phyloP scores from a whole-genome alignment of 2,113 vertebrate genomes.

The Arenaria interpres region DNA sequence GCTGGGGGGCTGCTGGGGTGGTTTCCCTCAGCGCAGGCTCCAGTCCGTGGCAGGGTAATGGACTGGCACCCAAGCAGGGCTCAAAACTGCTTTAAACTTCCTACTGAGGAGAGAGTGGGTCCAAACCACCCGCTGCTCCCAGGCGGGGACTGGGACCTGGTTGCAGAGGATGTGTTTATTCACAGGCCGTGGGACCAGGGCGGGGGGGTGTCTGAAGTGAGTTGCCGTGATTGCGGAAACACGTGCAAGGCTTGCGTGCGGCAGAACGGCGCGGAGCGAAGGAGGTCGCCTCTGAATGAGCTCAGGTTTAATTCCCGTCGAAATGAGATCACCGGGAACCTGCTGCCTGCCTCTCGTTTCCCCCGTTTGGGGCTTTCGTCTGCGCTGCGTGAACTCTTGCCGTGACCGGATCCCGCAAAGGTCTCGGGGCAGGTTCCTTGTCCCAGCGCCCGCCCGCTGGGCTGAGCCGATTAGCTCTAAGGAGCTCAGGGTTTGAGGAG shows the following conservation, averaged over 20 bases:
- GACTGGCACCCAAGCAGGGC: neutral
- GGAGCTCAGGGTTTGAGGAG: neutral
- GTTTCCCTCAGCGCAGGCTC: no score
- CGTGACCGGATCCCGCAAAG: neutral
- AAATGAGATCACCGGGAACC: neutral
- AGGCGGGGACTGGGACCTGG: rapidly evolving
- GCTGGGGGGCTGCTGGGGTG: neutral
- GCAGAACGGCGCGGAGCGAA: neutral
- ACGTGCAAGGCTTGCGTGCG: rapidly evolving
- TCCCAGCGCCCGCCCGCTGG: neutral
- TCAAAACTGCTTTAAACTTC: neutral
- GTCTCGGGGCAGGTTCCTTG: neutral
- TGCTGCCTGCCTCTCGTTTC: neutral
- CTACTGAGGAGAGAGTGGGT: rapidly evolving
- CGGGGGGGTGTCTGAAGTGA: neutral
- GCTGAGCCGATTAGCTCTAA: neutral
- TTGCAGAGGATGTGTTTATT: neutral
- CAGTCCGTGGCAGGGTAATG: rapidly evolving
- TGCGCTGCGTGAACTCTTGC: neutral
- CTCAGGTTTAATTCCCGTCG: neutral
- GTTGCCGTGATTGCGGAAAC: neutral
- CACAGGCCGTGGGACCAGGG: neutral
- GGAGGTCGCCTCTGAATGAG: rapidly evolving
- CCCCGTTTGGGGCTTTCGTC: neutral
- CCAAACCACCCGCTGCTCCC: rapidly evolving